Base-by-base conservation (phyloP, 2,888 invertebrate species). In the Microctonus brassicae region DNA sequence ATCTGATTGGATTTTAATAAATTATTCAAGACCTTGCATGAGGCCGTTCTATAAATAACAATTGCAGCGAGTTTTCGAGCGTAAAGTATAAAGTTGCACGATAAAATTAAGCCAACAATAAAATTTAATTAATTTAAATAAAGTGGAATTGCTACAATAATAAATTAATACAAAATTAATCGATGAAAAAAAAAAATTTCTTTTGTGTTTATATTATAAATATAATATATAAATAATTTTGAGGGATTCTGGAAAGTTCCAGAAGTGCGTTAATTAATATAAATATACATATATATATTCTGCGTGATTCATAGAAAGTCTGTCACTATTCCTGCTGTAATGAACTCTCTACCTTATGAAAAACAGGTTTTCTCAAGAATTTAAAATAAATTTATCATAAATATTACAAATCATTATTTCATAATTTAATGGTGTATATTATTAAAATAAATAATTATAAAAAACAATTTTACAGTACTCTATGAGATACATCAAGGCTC, bases 381-480 rank as follows among this genome's bases (percentile, higher is more conserved):
- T 20, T 17, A 17, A 47, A n/a, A 20, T 47, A 47, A 47, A 47
- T 17, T n/a, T 1, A 47, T 17, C 6, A 47, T 47, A 2, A 47
- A 47, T 47, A 47, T 20, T 47, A 20, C 17, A 17, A 47, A 58
- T 58, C n/a, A 29, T 33, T 24, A 58, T 17, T 58, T 33, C 17
- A 29, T 29, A 20, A 34, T 17, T 58, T 29, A 58, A 58, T 29
- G 13, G 7, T 1, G 6, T n/a, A 17, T n/a, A 47, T 26, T 52
- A 24, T 52, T 47, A 10, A 26, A n/a, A 64, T 61, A 17, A 53
- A 62, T 34, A 11, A 7, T 66, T 11, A 22, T 20, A 47, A 47
- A 61, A 47, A 47, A 62, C 4, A 64, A 52, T n/a, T n/a, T 79
- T 81, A 63, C 73, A 84, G 83, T 78, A 66, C 72, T 78, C 66